These are phyloP conservation scores for Nowickia ferox DNA, from an alignment of 2,888 invertebrate species.

Conservation along the genomic window DNA sequence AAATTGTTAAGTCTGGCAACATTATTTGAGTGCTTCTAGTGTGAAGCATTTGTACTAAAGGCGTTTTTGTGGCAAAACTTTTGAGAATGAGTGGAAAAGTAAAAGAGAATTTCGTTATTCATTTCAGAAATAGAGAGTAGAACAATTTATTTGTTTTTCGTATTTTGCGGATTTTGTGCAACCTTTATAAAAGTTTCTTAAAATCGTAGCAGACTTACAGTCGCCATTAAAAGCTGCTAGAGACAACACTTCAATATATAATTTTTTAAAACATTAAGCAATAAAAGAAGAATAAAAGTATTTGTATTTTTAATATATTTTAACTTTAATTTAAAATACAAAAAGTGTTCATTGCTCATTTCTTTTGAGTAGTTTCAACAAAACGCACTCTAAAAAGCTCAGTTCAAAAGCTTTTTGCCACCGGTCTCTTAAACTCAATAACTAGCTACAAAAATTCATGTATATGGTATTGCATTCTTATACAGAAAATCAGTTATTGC, in stretches of 20 bases:
- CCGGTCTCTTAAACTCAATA: constrained; percentile 56
- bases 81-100: not conserved
- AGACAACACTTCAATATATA: constrained; percentile 45
- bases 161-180: constrained; percentile 24
- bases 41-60: not conserved
- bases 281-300: not conserved
- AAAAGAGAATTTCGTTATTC: not conserved
- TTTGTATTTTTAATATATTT: not conserved
- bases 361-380: constrained; percentile 1
- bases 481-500: constrained; percentile 79
- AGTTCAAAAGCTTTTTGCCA: constrained; percentile 54
- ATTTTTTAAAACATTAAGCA: not conserved
- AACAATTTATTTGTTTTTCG: constrained; percentile 26
- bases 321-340: not conserved
- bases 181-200: constrained; percentile 80
- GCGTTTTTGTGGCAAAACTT: not conserved
- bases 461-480: constrained; percentile 68
- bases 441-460: constrained; percentile 48
- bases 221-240: constrained; percentile 83
- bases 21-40: not conserved
- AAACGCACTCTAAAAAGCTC: constrained; percentile 24
- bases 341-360: not conserved
- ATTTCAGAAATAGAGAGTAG: constrained; percentile 5
- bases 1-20: not conserved
- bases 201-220: constrained; percentile 86